Evolutionary conservation across 2,113 vertebrate genomes (phyloP).

Genomic region (Phylloscopus trochiloides): DNA sequence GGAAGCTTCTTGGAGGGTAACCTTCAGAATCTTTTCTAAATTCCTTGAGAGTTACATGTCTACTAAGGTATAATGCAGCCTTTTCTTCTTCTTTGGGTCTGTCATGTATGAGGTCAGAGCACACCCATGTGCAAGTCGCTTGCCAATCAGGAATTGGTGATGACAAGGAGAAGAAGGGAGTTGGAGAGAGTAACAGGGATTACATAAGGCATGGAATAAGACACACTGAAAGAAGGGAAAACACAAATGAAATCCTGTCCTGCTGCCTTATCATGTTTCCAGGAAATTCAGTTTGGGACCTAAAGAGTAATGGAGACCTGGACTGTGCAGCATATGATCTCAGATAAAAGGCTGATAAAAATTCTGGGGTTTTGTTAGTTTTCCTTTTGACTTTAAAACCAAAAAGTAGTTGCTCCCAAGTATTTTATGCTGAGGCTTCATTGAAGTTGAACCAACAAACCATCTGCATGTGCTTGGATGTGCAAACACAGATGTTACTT

Average conservation of each 20-base stretch:
- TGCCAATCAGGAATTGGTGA: background rate
- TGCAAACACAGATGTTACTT: background rate
- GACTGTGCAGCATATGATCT: background rate
- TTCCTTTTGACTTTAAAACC: background rate
- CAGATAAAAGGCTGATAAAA: background rate
- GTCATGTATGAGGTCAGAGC: background rate
- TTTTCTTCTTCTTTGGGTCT: background rate
- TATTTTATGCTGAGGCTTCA: background rate
- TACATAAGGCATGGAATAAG: background rate
- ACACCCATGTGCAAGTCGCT: background rate
- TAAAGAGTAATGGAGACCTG: background rate
- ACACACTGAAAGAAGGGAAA: background rate
- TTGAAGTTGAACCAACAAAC: background rate
- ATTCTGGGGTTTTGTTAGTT: background rate
- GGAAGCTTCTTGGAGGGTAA: background rate
- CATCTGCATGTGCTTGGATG: background rate
- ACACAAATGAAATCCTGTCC: background rate
- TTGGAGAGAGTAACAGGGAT: background rate
- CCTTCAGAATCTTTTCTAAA: background rate
- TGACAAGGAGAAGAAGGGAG: background rate
- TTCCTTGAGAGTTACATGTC: background rate
- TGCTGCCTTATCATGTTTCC: background rate
- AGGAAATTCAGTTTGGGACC: background rate
- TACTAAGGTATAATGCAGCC: background rate
- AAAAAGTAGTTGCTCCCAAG: background rate